A percentile compares a stretch with the other conserved stretches of the same genome.
phyloP scores from a whole-genome alignment of 1,140 invertebrate species.

The Tetragonula clypearis region DNA sequence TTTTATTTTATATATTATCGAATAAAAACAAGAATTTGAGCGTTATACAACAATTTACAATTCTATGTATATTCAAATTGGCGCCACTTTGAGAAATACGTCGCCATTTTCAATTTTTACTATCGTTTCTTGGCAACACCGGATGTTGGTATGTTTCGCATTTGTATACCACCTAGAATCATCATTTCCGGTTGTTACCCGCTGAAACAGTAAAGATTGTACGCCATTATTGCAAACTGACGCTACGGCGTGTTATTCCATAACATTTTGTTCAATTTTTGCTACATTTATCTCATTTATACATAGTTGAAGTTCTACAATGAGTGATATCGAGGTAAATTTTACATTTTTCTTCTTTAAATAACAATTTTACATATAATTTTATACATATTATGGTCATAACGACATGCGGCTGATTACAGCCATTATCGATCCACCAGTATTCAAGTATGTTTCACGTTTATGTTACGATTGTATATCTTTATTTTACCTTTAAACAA shows the following conservation, averaged over 20 bases:
- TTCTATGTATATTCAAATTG: conserved; percentile 16
- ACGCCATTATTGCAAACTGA: conserved; percentile 63
- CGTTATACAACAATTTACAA: neutral
- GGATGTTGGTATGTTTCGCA: conserved; percentile 63
- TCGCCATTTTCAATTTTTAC: conserved; percentile 35
- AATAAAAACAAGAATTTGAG: neutral
- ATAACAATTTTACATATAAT: neutral
- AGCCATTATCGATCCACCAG: conserved; percentile 67
- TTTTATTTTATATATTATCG: neutral
- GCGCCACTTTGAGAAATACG: neutral
- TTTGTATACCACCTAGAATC: conserved; percentile 43
- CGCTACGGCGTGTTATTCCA: conserved; percentile 41
- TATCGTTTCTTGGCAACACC: conserved; percentile 61
- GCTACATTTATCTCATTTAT: conserved; percentile 31
- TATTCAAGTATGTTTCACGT: conserved; percentile 19
- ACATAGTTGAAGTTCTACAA: conserved; percentile 29
- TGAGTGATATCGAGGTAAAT: conserved; percentile 73
- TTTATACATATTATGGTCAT: neutral
- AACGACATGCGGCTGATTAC: conserved; percentile 38
- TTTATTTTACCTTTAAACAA: neutral
- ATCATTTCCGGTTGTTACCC: conserved; percentile 54
- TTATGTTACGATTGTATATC: neutral
- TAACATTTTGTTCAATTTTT: conserved; percentile 29
- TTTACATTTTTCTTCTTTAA: neutral
- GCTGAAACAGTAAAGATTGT: conserved; percentile 50